A percentile compares a stretch with the other conserved stretches of the same genome.
Conservation (phyloP, 2,113 vertebrate species). For the Oceanodroma tethys region DNA sequence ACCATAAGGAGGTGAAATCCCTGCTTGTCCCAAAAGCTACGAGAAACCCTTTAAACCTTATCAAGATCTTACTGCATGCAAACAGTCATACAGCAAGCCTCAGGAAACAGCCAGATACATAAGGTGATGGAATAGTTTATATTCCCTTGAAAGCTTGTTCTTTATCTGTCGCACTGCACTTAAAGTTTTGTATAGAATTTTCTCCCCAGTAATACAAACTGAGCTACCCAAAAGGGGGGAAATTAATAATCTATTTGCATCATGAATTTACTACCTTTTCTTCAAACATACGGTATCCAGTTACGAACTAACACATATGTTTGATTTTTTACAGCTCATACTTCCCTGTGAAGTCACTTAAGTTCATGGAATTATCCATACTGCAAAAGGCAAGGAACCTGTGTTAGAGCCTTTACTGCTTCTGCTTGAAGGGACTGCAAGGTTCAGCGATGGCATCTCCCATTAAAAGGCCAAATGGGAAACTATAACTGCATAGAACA, state of each 20-base stretch:
- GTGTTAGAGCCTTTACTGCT: no score
- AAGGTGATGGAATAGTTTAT: neutral
- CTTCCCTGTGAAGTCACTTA: neutral
- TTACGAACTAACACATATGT: neutral
- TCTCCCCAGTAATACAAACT: accelerated
- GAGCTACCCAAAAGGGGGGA: no score
- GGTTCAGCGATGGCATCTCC: accelerated
- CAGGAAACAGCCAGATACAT: neutral
- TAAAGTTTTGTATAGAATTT: accelerated
- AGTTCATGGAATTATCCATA: neutral
- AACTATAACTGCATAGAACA: neutral
- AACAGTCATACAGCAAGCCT: accelerated
- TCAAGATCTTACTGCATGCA: neutral
- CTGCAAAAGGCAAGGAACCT: neutral
- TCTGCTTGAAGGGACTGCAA: neutral
- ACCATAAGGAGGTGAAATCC: accelerated
- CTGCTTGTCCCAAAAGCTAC: neutral
- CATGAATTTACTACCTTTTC: accelerated
- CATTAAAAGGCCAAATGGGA: neutral
- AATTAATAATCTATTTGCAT: accelerated
- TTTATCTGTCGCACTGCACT: neutral
- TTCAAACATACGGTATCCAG: no score
- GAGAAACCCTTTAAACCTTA: neutral
- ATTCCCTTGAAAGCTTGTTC: neutral
- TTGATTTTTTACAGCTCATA: neutral